Conservation (phyloP, 2,888 invertebrate species). For the Trichogramma dendrolimi region DNA sequence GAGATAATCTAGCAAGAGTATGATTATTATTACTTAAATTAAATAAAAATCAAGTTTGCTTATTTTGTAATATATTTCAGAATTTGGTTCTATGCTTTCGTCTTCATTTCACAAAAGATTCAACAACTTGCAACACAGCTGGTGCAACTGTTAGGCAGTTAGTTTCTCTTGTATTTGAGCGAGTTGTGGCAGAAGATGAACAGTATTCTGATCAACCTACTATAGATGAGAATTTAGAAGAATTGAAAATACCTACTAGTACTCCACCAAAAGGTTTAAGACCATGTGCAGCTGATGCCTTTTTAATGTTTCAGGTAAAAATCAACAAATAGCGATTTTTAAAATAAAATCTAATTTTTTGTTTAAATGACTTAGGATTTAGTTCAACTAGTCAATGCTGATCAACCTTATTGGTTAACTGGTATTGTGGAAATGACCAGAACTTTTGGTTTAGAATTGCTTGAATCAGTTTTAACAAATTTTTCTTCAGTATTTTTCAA, state of each 20-base stretch:
- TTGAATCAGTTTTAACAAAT: constrained; percentile 88
- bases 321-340: constrained; percentile 2
- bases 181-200: constrained; percentile 73
- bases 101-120: constrained; percentile 91
- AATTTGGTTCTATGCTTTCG: constrained; percentile 93
- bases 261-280: constrained; percentile 77
- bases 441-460: constrained; percentile 90
- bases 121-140: constrained; percentile 93
- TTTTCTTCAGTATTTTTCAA: constrained; percentile 82
- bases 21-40: constrained; percentile 35
- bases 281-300: constrained; percentile 90
- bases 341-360: constrained; percentile 24
- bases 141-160: constrained; percentile 96
- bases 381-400: constrained; percentile 93
- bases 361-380: constrained; percentile 67
- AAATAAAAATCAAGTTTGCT: neutral
- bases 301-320: constrained; percentile 82
- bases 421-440: constrained; percentile 97
- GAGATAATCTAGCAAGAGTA: constrained; percentile 90
- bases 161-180: constrained; percentile 86
- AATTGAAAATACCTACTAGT: constrained; percentile 71
- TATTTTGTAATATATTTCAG: constrained; percentile 53
- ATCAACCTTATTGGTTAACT: constrained; percentile 90
- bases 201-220: constrained; percentile 47
- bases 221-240: constrained; percentile 64